These are phyloP conservation scores for Palythoa caribaeorum DNA, from an alignment of 92 coral and sea anemone genomes.

Conservation along the genomic window DNA sequence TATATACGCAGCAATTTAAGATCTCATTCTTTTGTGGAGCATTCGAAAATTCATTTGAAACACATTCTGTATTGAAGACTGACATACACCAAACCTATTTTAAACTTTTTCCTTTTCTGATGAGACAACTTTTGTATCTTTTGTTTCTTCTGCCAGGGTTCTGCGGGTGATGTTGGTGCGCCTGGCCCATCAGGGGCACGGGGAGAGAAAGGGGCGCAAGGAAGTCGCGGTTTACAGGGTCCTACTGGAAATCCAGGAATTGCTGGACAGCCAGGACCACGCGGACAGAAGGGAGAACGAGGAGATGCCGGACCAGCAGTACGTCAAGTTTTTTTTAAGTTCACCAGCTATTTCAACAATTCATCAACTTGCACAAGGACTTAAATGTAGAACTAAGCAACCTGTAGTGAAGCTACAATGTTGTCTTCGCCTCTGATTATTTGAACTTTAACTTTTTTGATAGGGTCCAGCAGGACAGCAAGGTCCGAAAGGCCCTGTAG, in stretches of 20 bases:
- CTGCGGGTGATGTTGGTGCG: constrained; percentile 18
- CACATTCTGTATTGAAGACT: no score
- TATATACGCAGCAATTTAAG: no score
- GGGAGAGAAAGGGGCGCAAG: constrained; percentile 43
- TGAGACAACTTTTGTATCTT: neutral
- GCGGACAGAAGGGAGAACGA: constrained; percentile 43
- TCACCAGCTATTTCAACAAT: neutral
- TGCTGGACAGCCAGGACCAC: constrained; percentile 43
- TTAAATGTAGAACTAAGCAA: neutral
- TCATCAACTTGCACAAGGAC: neutral
- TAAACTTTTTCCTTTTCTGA: neutral
- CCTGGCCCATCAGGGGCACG: constrained; percentile 24
- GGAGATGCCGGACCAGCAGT: constrained; percentile 39
- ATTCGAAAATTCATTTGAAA: no score
- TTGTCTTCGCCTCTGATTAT: neutral
- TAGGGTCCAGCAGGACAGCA: constrained; percentile 88
- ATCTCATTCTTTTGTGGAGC: no score
- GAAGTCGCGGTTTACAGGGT: constrained; percentile 36
- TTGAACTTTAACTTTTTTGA: neutral
- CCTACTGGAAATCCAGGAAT: constrained; percentile 37
- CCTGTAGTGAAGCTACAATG: neutral
- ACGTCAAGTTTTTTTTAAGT: neutral
- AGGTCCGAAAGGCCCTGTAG: constrained; percentile 89
- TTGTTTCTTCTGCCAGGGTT: constrained; percentile 9
- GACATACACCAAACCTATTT: no score